Evolutionary conservation across 23 tunicate species (phyloP), one percentile per base, ranked within the genome.

Genomic region (Oikopleura dioica): DNA sequence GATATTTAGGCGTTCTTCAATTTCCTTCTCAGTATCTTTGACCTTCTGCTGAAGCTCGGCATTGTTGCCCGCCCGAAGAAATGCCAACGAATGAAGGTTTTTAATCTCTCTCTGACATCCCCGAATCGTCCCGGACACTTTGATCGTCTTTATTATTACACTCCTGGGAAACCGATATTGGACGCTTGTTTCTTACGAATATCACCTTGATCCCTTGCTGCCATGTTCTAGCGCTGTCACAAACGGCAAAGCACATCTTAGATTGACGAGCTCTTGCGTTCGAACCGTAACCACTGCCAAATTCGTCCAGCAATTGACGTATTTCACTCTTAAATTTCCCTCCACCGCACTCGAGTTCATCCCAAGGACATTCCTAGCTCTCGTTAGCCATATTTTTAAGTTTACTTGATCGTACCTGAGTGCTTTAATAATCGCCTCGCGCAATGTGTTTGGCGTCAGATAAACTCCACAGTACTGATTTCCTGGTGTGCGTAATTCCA

Each of bases 41-140:
- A 63, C 2, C 26, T 63, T 63, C 72, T 63, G 16, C 26, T 63
- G 16, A 24, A 63, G 30, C 5, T 63, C 72, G 29, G 33, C 5
- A 63, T 63, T 63, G 4, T 24, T 2, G 4, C 26, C 72, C 33
- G 4, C 5, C 33, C 26, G 29, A 2, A 63, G 16, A 63, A 23
- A 16, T 2, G 29, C 26, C 33, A 21, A n/a, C n/a, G n/a, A 28
- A 63, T 63, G 72, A 24, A 63, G 16, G 4, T 28, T 24, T 63
- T 63, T 63, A 63, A 63, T 63, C 33, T 63, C 72, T 63, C 72
- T 24, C 26, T 63, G 72, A 63, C 72, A 63, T 2, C 72, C 72
- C 26, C 72, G 29, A 12, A 63, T 63, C 29, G 72, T 63, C 5
- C 72, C 72, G 30, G 72, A 63, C 2, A 63, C 72, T 63, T 23